Base-by-base conservation (phyloP, 2,113 vertebrate genomes). In the Notothenia coriiceps region DNA sequence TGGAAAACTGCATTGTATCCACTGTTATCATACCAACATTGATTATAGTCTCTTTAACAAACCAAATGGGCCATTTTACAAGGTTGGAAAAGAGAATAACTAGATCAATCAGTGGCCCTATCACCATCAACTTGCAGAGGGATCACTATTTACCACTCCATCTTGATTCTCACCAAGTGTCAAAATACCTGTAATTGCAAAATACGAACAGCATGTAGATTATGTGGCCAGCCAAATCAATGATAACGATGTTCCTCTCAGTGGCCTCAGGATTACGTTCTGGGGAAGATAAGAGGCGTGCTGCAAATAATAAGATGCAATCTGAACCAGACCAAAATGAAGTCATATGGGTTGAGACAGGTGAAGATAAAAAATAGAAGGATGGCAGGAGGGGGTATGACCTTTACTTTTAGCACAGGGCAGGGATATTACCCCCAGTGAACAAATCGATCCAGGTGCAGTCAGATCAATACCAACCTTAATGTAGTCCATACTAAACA, bases 401-500 rank as follows among this genome's bases (percentile, higher is more conserved):
- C 89, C 90, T 93, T 94, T 89, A 75, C 40, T 80, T 70, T 40
- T 44, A 64, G 73, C 79, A 79, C 57, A 60, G 74, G 52, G 46
- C 54, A 49, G 61, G 62, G 52, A 76, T 75, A 86, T 91, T 83
- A 90, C 84, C 83, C 61, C 75, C 71, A 62, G 50, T 56, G 59
- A 49, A 71, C 8, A 1, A 43, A 90, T 92, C 57, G 67, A 93
- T 90, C 50, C 71, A 79, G 74, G 70, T 59, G 66, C 79, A 60
- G 73, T 12, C 25, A 7, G 66, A 86, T 92, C 89, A 59, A 92
- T 93, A 84, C 3, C 12, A 2, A 56, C 49, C 63, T 74, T 83
- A 77, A 89, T 87, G 77, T 73, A 81, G 89, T 69, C 82, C 71
- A 76, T 70, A 81, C 76, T 86, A 82, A 88, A 85, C 84, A 82